Percentiles rank a stretch among this genome's conserved stretches.
Evolutionary conservation across 2,113 vertebrate genomes (phyloP).

Genomic region (crab-eating macaque (Macaca fascicularis)): T2T-MFA8v1.1 NC_088395.1:111094501-111095000

Average conservation of each 20-base stretch:
- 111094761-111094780: not conserved
- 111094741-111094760: constrained; percentile 14
- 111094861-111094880: too few relatives aligned
- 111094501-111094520: not conserved
- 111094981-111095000: too few relatives aligned
- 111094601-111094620: not conserved
- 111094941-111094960: too few relatives aligned
- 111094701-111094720: not conserved
- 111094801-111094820: too few relatives aligned
- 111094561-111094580: not conserved
- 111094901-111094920: too few relatives aligned
- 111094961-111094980: too few relatives aligned
- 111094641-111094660: constrained; percentile 8
- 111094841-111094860: too few relatives aligned
- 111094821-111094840: too few relatives aligned
- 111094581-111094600: not conserved
- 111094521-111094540: constrained; percentile 37
- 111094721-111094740: not conserved
- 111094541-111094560: not conserved
- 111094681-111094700: not conserved
- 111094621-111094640: not conserved
- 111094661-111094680: not conserved
- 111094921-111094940: too few relatives aligned
- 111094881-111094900: too few relatives aligned
- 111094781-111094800: too few relatives aligned